A percentile compares a stretch with the other conserved stretches of the same genome.
Evolutionary conservation across 1,140 invertebrate genomes (phyloP).

Genomic region (Oppia nitens): DNA sequence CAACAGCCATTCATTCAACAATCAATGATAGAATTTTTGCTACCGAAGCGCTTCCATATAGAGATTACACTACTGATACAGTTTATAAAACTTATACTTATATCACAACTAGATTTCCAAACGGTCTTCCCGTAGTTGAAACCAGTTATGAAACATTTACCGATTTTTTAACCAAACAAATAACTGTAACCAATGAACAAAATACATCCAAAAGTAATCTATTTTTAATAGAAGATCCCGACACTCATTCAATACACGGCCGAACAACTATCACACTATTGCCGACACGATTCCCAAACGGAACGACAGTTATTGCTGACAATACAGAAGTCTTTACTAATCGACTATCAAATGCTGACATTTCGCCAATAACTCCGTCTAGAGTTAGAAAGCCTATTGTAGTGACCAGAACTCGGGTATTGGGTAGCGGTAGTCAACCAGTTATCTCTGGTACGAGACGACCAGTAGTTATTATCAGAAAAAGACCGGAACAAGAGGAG

Average conservation of each 20-base stretch:
- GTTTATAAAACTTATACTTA: conserved; percentile 79
- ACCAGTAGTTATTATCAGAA: neutral
- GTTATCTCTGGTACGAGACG: neutral
- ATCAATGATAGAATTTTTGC: neutral
- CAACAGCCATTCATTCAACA: neutral
- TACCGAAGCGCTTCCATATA: neutral
- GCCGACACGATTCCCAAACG: conserved; percentile 68
- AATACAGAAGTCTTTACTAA: conserved; percentile 27
- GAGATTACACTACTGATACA: conserved; percentile 29
- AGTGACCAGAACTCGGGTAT: neutral
- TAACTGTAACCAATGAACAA: conserved; percentile 1
- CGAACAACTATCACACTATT: conserved; percentile 70
- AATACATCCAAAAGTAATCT: neutral
- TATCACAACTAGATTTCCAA: conserved; percentile 73
- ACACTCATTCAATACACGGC: conserved; percentile 1
- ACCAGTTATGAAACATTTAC: conserved; percentile 20
- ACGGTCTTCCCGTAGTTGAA: conserved; percentile 45
- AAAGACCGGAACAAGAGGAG: neutral
- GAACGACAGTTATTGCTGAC: conserved; percentile 40
- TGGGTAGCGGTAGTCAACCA: neutral
- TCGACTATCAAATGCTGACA: conserved; percentile 22
- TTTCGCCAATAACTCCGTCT: neutral
- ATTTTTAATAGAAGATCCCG: too few relatives aligned
- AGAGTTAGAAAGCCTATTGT: neutral
- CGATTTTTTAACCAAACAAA: conserved; percentile 7